A percentile compares a stretch with the other conserved stretches of the same genome.
Evolutionary conservation across 35 echinoderm and acorn worm genomes (phyloP).

Genomic region (Nesometra sesokonis): DNA sequence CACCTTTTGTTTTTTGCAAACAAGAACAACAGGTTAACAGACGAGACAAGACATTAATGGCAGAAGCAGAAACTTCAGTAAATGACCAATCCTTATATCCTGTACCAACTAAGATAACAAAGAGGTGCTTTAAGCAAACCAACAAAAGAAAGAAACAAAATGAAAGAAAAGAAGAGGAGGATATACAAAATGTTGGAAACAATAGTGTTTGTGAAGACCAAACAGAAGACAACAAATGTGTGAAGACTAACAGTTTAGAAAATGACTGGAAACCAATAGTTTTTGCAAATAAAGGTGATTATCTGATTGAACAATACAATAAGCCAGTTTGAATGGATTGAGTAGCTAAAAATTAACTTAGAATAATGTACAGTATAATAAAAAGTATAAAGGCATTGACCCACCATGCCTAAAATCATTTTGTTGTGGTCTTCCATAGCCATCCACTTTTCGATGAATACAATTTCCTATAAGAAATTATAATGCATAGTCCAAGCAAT

Average conservation of each 20-base stretch:
- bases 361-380: no score
- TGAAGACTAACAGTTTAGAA: not conserved
- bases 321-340: no score
- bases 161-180: not conserved
- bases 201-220: not conserved
- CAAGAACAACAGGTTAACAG: no score
- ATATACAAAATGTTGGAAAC: not conserved
- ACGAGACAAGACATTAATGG: not conserved
- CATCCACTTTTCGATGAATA: no score
- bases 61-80: not conserved
- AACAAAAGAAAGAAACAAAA: not conserved
- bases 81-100: not conserved
- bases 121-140: not conserved
- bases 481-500: no score
- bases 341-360: no score
- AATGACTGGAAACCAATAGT: not conserved
- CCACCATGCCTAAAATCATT: no score
- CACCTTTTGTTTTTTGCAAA: no score
- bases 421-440: no score
- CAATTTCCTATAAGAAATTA: no score
- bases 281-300: not conserved
- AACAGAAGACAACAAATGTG: not conserved
- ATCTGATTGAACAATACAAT: no score
- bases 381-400: no score
- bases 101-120: not conserved